phyloP scores from a whole-genome alignment of 2,113 vertebrate species.

The Brachyhypopomus occidentalis region DNA sequence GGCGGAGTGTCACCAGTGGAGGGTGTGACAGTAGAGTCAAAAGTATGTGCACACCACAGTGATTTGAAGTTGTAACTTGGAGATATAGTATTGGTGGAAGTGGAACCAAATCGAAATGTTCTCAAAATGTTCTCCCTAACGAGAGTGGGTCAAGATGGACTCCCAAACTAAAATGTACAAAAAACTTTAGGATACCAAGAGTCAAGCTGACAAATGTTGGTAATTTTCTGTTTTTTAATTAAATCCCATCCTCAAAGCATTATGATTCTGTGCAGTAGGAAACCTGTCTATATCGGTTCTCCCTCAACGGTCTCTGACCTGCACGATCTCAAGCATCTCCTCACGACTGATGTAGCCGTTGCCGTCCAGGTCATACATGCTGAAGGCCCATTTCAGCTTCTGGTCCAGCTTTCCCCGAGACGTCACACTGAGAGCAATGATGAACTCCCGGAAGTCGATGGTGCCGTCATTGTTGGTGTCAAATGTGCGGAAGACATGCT shows the following conservation, averaged over 20 bases:
- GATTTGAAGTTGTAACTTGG: neutral
- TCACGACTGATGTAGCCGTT: slow-evolving; percentile 98
- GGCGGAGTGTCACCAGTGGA: neutral
- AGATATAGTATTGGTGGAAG: neutral
- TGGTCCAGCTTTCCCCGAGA: slow-evolving; percentile 97
- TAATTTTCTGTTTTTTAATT: no score
- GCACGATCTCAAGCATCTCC: slow-evolving; percentile 98
- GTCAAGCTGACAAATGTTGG: no score
- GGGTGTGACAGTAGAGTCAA: neutral
- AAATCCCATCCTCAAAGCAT: neutral
- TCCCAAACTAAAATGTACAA: no score
- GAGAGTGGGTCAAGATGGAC: neutral
- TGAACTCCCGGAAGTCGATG: slow-evolving; percentile 99
- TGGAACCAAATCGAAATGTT: neutral
- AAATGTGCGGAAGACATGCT: slow-evolving; percentile 98
- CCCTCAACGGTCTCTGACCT: slow-evolving; percentile 73
- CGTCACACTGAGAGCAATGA: slow-evolving; percentile 97
- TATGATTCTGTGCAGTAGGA: neutral
- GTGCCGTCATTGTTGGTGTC: slow-evolving; percentile 97
- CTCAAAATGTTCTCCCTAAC: neutral
- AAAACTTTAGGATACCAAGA: no score
- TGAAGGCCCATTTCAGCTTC: slow-evolving; percentile 99
- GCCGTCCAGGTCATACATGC: slow-evolving; percentile 98
- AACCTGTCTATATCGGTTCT: neutral
- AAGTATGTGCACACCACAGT: neutral